Evolutionary conservation across 2,113 vertebrate genomes (phyloP), one percentile per base, ranked within the genome.

Genomic region (Neogale vison): DNA sequence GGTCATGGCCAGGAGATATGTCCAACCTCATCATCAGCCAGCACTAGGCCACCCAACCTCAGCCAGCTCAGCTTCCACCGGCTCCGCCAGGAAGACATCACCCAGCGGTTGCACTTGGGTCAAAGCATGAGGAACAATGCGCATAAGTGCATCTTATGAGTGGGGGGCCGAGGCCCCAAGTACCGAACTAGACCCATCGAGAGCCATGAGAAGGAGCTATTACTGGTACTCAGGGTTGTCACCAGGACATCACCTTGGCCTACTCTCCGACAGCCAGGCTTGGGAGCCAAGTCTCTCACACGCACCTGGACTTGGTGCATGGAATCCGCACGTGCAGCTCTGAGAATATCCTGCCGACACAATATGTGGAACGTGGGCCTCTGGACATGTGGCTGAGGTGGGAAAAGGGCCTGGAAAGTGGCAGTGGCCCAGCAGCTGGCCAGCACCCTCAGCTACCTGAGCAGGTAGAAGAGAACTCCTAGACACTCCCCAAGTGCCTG

Each of bases 341-440:
- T 1, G 99, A 99, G 98, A 99, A 99, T 90, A 99, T 99, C 96
- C 98, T 99, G 99, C 99, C 99, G 94, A 99, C 99, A 47, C 99
- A 99, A 94, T 99, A 98, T 0, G 98, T 99, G 87, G 99, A 99
- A 39, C 99, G 99, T 0, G 99, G 99, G 1, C 99, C 99, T 0
- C 81, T 99, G 97, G 99, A 99, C 0, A 98, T 99, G 84, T 99
- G 99, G 96, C 98, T 99, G 29, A 98, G 99, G 29, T 99, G 97
- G 65, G 99, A 99, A 97, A 99, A 98, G 24, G 98, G 98, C 99
- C 87, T 99, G 99, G 99, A 99, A 99, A 95, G 99, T 99, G 90
- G 98, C 98, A 0, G 99, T 99, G 59, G 99, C 99, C 36, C 99
- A 99, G 76, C 99, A 99, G 98, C 98, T 99, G 93, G 99, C 99